Percentiles rank a stretch among this genome's conserved stretches.
Evolutionary conservation across 2,113 vertebrate species (phyloP).

Genomic region (Actenoides hombroni): DNA sequence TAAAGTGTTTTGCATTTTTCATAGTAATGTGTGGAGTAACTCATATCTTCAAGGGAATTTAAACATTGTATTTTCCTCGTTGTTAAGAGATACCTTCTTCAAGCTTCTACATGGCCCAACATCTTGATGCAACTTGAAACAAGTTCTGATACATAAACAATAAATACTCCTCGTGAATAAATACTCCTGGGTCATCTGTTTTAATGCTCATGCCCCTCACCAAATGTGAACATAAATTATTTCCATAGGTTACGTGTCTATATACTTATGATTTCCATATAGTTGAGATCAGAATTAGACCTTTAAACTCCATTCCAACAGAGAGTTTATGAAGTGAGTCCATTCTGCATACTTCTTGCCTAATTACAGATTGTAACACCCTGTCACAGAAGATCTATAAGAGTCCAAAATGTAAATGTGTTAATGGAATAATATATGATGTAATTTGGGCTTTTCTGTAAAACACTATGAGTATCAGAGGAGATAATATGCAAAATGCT

Average conservation of each 20-base stretch:
- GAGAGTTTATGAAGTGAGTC: neutral
- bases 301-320: neutral
- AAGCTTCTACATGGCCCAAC: neutral
- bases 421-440: neutral
- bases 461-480: neutral
- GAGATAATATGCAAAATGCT: neutral
- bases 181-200: neutral
- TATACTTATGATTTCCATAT: neutral
- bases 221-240: neutral
- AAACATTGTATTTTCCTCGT: neutral
- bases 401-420: neutral
- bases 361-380: neutral
- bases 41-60: neutral
- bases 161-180: neutral
- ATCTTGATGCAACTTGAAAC: neutral
- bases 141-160: neutral
- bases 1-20: neutral
- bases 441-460: neutral
- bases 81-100: neutral
- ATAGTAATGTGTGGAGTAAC: neutral
- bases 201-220: neutral
- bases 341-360: neutral
- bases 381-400: neutral
- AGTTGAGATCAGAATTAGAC: neutral
- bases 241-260: neutral